These are phyloP conservation scores for Sinohyriopsis cumingii DNA, from an alignment of 2,888 invertebrate genomes.

Conservation along the genomic window DNA sequence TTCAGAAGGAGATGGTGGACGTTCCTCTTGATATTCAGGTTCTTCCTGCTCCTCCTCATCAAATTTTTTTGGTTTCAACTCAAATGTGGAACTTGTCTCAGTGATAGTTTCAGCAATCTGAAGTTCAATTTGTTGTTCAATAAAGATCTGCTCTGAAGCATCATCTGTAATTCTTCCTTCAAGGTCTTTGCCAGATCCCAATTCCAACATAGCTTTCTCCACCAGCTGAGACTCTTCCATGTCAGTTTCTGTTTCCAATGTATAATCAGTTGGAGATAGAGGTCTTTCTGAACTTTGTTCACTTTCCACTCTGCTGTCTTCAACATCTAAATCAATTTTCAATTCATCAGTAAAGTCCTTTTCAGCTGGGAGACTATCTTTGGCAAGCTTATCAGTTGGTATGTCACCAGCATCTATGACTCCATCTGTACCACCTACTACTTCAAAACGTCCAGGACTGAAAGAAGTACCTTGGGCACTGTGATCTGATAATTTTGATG, in stretches of 20 bases:
- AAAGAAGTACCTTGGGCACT: too few species aligned
- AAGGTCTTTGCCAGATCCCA: conserved; percentile 39
- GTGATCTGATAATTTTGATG: too few species aligned
- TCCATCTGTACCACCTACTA: neutral
- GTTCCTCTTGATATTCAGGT: conserved; percentile 38
- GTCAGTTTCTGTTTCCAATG: conserved; percentile 54
- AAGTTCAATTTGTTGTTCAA: conserved; percentile 59
- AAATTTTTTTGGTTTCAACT: neutral
- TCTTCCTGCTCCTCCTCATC: conserved; percentile 27
- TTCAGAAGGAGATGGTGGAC: conserved; percentile 69
- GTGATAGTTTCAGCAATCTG: conserved; percentile 13
- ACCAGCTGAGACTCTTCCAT: conserved; percentile 48
- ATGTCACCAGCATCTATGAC: too few species aligned
- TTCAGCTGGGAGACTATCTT: too few species aligned
- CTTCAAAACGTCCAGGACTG: neutral
- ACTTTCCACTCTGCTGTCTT: conserved; percentile 18
- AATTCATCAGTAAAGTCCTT: conserved; percentile 11
- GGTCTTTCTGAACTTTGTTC: conserved; percentile 49
- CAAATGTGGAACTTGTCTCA: conserved; percentile 6
- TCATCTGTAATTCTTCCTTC: conserved; percentile 61
- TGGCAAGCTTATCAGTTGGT: too few species aligned
- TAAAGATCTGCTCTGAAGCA: conserved; percentile 66
- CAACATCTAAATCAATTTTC: conserved; percentile 14
- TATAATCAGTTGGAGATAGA: conserved; percentile 63
- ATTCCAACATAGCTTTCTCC: conserved; percentile 22